These are phyloP conservation scores for Lacanobia oleracea DNA, from an alignment of 2,888 invertebrate species.

Conservation along the genomic window DNA sequence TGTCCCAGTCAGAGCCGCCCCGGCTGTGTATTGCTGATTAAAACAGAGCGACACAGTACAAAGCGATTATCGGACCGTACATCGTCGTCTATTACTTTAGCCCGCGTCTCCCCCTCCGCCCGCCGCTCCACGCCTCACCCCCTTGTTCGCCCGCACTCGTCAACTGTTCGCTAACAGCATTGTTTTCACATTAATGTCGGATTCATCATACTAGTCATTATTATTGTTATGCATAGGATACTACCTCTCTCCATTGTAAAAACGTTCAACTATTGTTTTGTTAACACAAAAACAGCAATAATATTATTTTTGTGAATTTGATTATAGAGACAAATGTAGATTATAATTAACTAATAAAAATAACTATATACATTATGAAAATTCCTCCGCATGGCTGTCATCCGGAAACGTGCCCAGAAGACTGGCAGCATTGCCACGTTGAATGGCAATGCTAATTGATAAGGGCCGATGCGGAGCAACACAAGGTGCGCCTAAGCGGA, in stretches of 20 bases:
- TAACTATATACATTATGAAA: too few relatives aligned
- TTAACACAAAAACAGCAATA: neutral
- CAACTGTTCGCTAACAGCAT: conserved; percentile 39
- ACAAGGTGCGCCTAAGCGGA: too few relatives aligned
- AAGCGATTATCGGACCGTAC: conserved; percentile 87
- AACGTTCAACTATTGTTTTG: neutral
- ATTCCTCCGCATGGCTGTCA: too few relatives aligned
- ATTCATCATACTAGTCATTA: conserved; percentile 75
- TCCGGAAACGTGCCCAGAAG: too few relatives aligned
- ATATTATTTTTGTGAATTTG: too few relatives aligned
- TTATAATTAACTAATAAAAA: too few relatives aligned
- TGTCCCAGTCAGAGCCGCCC: conserved; percentile 27
- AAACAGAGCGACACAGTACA: conserved; percentile 81
- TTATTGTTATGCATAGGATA: conserved; percentile 68
- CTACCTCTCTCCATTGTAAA: neutral
- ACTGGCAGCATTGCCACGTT: too few relatives aligned
- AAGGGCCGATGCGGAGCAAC: too few relatives aligned
- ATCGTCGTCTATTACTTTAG: conserved; percentile 77
- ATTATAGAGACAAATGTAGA: too few relatives aligned
- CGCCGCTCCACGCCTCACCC: neutral
- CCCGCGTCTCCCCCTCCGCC: conserved; percentile 22
- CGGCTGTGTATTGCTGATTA: conserved; percentile 83
- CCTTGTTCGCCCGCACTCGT: conserved; percentile 18
- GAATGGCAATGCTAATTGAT: too few relatives aligned
- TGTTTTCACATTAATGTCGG: conserved; percentile 72